Conservation (phyloP, 2,797 vertebrate species). For the Cossypha caffra region DNA sequence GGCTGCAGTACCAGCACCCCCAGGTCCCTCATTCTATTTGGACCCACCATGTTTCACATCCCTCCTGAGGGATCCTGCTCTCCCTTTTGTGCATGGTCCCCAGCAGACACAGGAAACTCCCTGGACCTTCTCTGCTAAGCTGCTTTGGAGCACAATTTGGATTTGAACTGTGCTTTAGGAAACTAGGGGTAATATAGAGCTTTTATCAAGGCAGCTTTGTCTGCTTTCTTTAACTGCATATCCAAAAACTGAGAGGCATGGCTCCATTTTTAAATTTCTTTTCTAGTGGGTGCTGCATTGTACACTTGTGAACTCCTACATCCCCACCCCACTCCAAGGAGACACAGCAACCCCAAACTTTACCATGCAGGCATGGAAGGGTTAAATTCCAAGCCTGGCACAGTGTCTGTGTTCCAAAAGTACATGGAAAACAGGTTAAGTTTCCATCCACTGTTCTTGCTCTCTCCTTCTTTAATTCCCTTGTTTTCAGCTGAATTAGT, state of each 20-base stretch:
- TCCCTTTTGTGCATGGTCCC: neutral
- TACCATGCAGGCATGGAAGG: neutral
- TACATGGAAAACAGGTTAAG: neutral
- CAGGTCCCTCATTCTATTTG: fast-evolving
- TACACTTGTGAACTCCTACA: neutral
- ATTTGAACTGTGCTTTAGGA: neutral
- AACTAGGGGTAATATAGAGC: neutral
- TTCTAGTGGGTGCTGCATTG: neutral
- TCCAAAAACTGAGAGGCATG: neutral
- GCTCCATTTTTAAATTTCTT: neutral
- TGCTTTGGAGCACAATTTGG: neutral
- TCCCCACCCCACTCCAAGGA: fast-evolving
- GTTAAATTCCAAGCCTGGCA: neutral
- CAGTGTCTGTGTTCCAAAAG: neutral
- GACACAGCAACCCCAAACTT: neutral
- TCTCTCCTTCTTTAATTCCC: neutral
- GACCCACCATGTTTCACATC: fast-evolving
- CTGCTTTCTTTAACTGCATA: neutral
- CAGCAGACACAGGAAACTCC: neutral
- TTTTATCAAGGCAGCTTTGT: neutral
- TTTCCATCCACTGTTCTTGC: neutral
- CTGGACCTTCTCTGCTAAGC: neutral
- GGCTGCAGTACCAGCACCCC: neutral
- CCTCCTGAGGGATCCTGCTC: neutral
- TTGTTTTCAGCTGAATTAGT: neutral